Base-by-base conservation (phyloP, 1,140 invertebrate genomes). In the Scaptomyza graminum region DNA sequence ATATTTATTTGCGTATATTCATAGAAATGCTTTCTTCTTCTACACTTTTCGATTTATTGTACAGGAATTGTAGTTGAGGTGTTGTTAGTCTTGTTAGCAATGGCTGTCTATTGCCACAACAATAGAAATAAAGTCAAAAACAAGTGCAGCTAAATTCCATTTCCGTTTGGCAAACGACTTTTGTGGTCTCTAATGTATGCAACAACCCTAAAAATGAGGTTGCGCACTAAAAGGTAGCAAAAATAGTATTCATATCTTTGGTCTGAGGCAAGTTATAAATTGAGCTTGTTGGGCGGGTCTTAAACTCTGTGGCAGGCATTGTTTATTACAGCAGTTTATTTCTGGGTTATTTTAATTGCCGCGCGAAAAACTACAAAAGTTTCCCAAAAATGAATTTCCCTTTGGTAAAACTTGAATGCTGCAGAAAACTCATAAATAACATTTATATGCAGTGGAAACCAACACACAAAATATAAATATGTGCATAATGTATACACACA, bases 351-450 rank as follows among this genome's bases (percentile, higher is more conserved):
- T 62, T 74, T 62, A 60, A 79, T 80, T 73, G 69, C 59, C 46
- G 70, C 71, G 52, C 65, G 72, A 67, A 69, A 79, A 50, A 78
- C 37, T 52, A n/a, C 0, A 41, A 41, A 41, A 41, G 37, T 41
- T 41, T 41, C 37, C 11, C 37, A 41, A 41, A 41, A 41, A n/a
- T n/a, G 1, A n/a, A n/a, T 41, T 41, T 41, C 12, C 37, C 37
- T 37, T 37, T 37, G 12, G 74, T 64, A 62, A 79, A 79, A 61
- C 46, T 71, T 49, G 34, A 22, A 34, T 60, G 70, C 60, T 87
- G 79, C 83, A 79, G 83, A 83, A 74, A 89, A 88, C 79, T 87
- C 83, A 80, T 87, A 88, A 88, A 87, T 87, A 76, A 76, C 70
- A 88, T 83, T 88, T 78, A 82, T 87, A 76, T 77, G 81, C 56